phyloP scores from a whole-genome alignment of 1,140 invertebrate species.

The Hetaerina americana region DNA sequence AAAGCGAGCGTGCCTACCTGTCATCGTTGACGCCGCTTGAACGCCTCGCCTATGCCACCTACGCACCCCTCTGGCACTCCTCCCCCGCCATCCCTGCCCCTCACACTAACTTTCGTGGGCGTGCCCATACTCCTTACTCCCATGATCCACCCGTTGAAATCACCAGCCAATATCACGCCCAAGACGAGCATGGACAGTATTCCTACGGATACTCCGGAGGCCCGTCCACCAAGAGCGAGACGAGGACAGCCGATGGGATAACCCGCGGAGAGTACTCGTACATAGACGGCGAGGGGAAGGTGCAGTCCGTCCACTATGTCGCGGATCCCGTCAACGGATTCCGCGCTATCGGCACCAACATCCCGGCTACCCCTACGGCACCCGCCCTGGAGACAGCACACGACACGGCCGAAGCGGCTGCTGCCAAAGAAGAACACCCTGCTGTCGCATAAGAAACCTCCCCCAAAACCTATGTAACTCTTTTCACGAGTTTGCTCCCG shows the following conservation, averaged over 20 bases:
- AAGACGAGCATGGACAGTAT: slow-evolving; percentile 38
- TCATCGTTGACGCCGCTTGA: slow-evolving; percentile 29
- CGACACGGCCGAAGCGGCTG: slow-evolving; percentile 20
- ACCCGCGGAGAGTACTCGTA: slow-evolving; percentile 23
- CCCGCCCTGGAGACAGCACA: slow-evolving; percentile 5
- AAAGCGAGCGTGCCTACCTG: slow-evolving; percentile 21
- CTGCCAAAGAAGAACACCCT: slow-evolving; percentile 20
- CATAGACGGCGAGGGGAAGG: slow-evolving; percentile 18
- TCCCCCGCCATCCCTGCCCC: slow-evolving; percentile 14
- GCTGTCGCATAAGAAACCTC: no score
- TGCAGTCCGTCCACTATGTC: slow-evolving; percentile 18
- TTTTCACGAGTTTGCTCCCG: no score
- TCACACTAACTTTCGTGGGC: slow-evolving; percentile 21
- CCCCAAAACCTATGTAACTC: no score
- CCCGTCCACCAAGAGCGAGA: slow-evolving; percentile 18
- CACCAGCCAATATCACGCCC: neutral
- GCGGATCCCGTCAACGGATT: slow-evolving; percentile 19
- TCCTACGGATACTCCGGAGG: slow-evolving; percentile 21
- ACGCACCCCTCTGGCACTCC: slow-evolving; percentile 13
- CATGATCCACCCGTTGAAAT: slow-evolving; percentile 24
- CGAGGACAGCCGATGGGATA: slow-evolving; percentile 6
- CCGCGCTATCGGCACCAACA: slow-evolving; percentile 18
- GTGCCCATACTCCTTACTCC: slow-evolving; percentile 10
- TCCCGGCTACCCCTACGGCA: slow-evolving; percentile 17
- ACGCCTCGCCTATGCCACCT: slow-evolving; percentile 26